Evolutionary conservation across 2,888 invertebrate genomes (phyloP).

Genomic region (Coremacera marginata): DNA sequence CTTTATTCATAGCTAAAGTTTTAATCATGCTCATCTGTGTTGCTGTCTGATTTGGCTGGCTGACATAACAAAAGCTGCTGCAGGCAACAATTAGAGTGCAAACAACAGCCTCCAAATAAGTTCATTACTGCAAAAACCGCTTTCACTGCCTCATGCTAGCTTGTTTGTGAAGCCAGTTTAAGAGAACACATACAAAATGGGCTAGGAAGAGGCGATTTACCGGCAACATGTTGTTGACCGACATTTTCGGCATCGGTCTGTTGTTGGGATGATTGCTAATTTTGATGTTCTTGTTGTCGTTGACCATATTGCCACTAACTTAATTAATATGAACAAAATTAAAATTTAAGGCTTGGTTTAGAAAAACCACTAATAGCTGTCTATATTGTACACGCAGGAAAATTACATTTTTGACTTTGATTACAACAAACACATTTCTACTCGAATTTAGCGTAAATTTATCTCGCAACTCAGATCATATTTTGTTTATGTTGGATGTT

Average conservation of each 20-base stretch:
- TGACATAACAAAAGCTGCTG: background rate
- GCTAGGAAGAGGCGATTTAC: background rate
- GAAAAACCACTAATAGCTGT: too few species aligned
- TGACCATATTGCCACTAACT: background rate
- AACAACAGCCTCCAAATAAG: background rate
- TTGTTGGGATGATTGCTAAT: too few species aligned
- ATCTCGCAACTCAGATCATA: too few species aligned
- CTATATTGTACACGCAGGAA: too few species aligned
- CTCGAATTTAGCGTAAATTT: too few species aligned
- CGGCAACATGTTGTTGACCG: background rate
- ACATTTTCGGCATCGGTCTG: background rate
- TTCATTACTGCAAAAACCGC: constrained; percentile 3
- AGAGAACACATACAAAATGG: background rate
- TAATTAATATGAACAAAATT: too few species aligned
- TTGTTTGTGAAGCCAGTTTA: background rate
- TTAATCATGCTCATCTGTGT: too few species aligned
- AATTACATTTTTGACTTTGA: too few species aligned
- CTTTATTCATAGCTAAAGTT: too few species aligned
- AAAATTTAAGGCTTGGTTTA: too few species aligned
- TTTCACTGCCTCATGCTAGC: background rate
- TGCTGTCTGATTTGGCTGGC: background rate
- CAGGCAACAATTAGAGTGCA: background rate
- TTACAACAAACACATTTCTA: too few species aligned
- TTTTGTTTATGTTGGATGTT: too few species aligned
- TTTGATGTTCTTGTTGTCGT: background rate